Evolutionary conservation across 2,113 vertebrate species (phyloP).

Genomic region (Lasiurus cinereus): DNA sequence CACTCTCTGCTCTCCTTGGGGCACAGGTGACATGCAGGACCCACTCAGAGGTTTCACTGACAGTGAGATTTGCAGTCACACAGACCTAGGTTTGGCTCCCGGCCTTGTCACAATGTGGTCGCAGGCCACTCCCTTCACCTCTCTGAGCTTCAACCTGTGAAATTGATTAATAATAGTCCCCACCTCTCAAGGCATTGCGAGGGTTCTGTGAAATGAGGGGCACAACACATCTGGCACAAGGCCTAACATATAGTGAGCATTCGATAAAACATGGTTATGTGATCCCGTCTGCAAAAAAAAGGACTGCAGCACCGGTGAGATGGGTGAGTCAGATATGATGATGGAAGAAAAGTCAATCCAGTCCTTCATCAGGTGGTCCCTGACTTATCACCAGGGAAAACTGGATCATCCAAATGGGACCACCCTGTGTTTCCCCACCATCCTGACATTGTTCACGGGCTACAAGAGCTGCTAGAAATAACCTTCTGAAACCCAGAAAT

Average conservation of each 20-base stretch:
- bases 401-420: too few species aligned
- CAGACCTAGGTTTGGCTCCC: not conserved
- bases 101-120: not conserved
- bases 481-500: not conserved
- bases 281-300: not conserved
- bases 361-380: not conserved
- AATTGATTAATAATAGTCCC: not conserved
- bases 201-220: not conserved
- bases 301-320: not conserved
- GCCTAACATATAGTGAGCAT: not conserved
- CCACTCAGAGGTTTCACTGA: not conserved
- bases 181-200: not conserved
- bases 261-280: not conserved
- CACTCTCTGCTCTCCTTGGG: not conserved
- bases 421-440: not conserved
- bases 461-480: not conserved
- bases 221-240: not conserved
- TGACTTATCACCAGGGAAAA: not conserved
- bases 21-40: not conserved
- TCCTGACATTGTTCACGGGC: not conserved
- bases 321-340: accelerated
- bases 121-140: not conserved
- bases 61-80: not conserved
- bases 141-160: not conserved
- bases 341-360: accelerated